Base-by-base conservation (phyloP, 2,797 vertebrate genomes). In the Gouania willdenowi region DNA sequence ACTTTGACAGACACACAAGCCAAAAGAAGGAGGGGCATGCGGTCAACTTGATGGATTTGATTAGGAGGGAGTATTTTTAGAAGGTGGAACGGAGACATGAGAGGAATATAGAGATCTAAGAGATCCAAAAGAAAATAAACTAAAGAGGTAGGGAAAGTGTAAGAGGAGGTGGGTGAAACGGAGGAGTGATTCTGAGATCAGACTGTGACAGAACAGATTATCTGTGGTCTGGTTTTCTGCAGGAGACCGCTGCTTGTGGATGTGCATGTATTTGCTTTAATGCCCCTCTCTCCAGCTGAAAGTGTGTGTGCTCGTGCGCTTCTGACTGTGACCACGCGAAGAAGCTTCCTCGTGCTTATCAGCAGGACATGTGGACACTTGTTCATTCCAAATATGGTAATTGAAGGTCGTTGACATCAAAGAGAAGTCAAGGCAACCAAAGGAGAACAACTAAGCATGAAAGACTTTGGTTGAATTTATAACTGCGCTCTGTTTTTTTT, bases 1-100 rank as follows among this genome's bases (percentile, higher is more conserved):
- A 48, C 40, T 69, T n/a, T 64, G 63, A 82, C 63, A 64, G 71
- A 65, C 66, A 70, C 25, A 2, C 51, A 47, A 54, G 74, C 48
- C 53, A 74, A 55, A 52, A 64, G 53, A 63, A 65, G 75, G 69
- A 69, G 72, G 71, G 78, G 77, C 56, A 4, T 23, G 49, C 54
- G 56, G 48, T 61, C 57, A 79, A 84, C 79, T 83, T 81, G 75
- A 81, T 74, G 77, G 49, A 79, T 83, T 65, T 78, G 66, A 84
- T 71, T 79, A 72, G 41, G 66, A 62, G 55, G 50, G 80, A 74
- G 52, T 78, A 78, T 79, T 86, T 84, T 81, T 84, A 81, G 75
- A 62, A 69, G 65, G 50, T 68, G 48, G 54, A 73, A 54, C 42
- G 2, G 48, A 53, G 49, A 64, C 66, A 75, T 29, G 51, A 63